Base-by-base conservation (phyloP, 2,113 vertebrate genomes). In the Petromus typicus region DNA sequence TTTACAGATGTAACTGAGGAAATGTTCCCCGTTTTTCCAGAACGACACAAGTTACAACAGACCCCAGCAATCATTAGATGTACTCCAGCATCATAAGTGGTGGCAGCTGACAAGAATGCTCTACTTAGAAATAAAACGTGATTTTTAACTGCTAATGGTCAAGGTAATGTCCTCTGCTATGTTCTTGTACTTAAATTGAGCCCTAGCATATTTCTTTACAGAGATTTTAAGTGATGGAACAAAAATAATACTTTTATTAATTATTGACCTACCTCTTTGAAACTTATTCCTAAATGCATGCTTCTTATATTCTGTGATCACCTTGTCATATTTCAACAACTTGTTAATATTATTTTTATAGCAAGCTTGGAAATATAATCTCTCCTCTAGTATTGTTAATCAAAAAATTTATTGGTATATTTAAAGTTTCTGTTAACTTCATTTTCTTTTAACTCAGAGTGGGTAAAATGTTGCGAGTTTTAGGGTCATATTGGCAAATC, bases 261-360 rank as follows among this genome's bases (percentile, higher is more conserved):
- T 79, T 88, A 69, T 57, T 78, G 48, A 40, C 9, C 88, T 76
- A 45, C 8, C 67, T 81, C 40, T 91, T 1, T 81, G 48, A 94
- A 20, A 75, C 9, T 45, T 83, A 37, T 51, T 69, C n/a, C 56
- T 88, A 94, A 83, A 27, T 48, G 22, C 45, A 32, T 84, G 51
- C 13, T 2, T 54, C 86, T 3, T 66, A 16, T 69, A 51, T 75
- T 93, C 54, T 86, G 94, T 78, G 43, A 63, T 89, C 56, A 91
- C 14, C 17, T 20, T 82, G 40, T 82, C 37, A 25, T 75, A 79
- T 86, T 86, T 93, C 67, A 96, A 30, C 5, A 40, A 89, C 6
- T 84, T 86, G 59, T 43, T 43, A 85, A 66, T 73, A 82, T 75
- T 96, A 78, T 84, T 97, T 96, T 93, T 80, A 40, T 86, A 75